Evolutionary conservation across 2,888 invertebrate genomes (phyloP), one percentile per base, ranked within the genome.

Genomic region (Ditula angustiorana): DNA sequence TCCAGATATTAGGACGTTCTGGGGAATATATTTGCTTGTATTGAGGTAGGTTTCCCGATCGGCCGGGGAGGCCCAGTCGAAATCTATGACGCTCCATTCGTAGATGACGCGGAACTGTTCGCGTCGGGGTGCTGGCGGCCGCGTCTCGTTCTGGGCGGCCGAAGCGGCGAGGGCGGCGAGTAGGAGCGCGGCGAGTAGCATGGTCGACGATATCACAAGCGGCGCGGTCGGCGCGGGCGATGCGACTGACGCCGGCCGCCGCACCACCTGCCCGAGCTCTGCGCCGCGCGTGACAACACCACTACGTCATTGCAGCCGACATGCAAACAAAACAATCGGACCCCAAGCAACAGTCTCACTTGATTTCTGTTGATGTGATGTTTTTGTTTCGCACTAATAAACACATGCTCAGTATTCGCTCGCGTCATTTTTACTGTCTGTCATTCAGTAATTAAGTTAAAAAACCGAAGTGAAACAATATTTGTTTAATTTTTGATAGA

Each of bases 1-100:
- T 56, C 96, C 96, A 67, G 95, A 94, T 65, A 96, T 94, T 69
- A 95, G 85, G 74, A 95, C 95, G 86, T 96, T 96, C 80, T 94
- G 94, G 16, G 95, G 94, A 67, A 95, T 93, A 86, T 95, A 96
- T 71, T 88, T 86, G 69, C 94, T 94, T 52, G 92, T 91, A 75
- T 92, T 90, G 67, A 94, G 80, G 67, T 94, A 95, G 67, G 84
- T 85, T 52, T 92, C 86, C 68, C 94, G 93, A 16, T 90, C 90
- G 69, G 92, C 94, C 53, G 93, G 93, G 68, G 91, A 92, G 35
- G 93, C 94, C 95, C 96, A 96, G 28, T 94, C 94, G 86, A 95
- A 95, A 79, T 96, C 95, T 68, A 96, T 88, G 69, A 93, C 93
- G 78, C 94, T 94, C 96, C 96, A 96, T 87, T 96, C 95, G 85